phyloP scores from a whole-genome alignment of 1,140 invertebrate genomes.

The Oncopodura yosiiana region DNA sequence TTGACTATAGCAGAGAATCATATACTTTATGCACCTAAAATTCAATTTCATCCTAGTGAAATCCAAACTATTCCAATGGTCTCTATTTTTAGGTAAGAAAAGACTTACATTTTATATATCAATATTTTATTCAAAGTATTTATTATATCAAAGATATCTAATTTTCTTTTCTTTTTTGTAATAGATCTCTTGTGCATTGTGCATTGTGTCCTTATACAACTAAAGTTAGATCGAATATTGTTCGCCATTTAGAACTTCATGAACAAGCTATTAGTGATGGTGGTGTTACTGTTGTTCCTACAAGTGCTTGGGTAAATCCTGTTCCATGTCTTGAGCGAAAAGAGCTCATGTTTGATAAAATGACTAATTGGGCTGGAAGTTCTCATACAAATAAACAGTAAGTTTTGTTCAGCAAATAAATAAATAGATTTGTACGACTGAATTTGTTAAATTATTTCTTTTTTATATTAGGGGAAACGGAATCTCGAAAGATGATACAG shows the following conservation, averaged over 20 bases:
- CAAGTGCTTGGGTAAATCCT: slow-evolving; percentile 53
- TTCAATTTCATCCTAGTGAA: slow-evolving; percentile 49
- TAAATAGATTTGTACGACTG: neutral
- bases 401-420: neutral
- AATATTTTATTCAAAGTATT: neutral
- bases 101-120: neutral
- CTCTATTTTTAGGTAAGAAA: slow-evolving; percentile 51
- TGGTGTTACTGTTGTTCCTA: slow-evolving; percentile 42
- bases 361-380: slow-evolving; percentile 66
- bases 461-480: slow-evolving; percentile 5
- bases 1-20: slow-evolving; percentile 36
- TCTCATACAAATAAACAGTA: slow-evolving; percentile 47
- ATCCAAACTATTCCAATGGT: slow-evolving; percentile 52
- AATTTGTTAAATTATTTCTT: neutral
- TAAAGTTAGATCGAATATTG: slow-evolving; percentile 63
- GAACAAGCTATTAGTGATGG: slow-evolving; percentile 37
- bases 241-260: slow-evolving; percentile 59
- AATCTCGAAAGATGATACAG: slow-evolving; percentile 30
- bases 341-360: slow-evolving; percentile 71
- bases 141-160: neutral
- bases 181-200: slow-evolving; percentile 46
- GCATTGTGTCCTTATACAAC: slow-evolving; percentile 56
- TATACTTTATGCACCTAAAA: slow-evolving; percentile 39
- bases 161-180: neutral
- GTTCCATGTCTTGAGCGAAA: slow-evolving; percentile 65